Evolutionary conservation across 2,113 vertebrate genomes (phyloP).

Genomic region (Eretmochelys imbricata): DNA sequence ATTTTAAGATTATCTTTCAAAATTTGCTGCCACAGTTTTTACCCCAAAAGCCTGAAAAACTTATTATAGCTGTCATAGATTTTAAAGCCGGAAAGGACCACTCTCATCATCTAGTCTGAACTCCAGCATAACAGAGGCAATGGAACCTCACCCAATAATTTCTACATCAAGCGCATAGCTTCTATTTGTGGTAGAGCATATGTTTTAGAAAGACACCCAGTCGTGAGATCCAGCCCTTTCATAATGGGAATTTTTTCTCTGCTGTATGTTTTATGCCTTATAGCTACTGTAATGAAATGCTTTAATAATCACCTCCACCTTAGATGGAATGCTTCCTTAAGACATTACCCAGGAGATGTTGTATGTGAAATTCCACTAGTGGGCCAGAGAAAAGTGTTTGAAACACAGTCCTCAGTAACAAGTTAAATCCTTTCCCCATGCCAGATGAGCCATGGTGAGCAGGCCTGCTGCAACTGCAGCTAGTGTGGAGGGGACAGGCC

Average conservation of each 20-base stretch:
- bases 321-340: not conserved
- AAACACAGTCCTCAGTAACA: not conserved
- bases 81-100: constrained; percentile 12
- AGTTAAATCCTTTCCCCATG: not conserved
- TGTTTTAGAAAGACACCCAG: too few species aligned
- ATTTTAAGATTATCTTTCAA: not conserved
- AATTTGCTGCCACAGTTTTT: not conserved
- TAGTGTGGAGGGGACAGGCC: not conserved
- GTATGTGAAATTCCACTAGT: not conserved
- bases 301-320: not conserved
- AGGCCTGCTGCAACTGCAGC: not conserved
- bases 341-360: not conserved
- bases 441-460: not conserved
- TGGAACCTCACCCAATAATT: constrained; percentile 44
- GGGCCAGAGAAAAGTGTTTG: not conserved
- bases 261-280: not conserved
- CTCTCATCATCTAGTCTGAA: not conserved
- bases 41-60: not conserved
- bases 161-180: not conserved
- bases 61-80: constrained; percentile 13
- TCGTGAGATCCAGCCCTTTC: not conserved
- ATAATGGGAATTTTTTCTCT: not conserved
- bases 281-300: not conserved
- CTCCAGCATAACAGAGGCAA: constrained; percentile 32
- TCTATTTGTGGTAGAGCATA: not conserved